Evolutionary conservation across 1,140 invertebrate genomes (phyloP).

Genomic region (Pseudomyrmex sp.): DNA sequence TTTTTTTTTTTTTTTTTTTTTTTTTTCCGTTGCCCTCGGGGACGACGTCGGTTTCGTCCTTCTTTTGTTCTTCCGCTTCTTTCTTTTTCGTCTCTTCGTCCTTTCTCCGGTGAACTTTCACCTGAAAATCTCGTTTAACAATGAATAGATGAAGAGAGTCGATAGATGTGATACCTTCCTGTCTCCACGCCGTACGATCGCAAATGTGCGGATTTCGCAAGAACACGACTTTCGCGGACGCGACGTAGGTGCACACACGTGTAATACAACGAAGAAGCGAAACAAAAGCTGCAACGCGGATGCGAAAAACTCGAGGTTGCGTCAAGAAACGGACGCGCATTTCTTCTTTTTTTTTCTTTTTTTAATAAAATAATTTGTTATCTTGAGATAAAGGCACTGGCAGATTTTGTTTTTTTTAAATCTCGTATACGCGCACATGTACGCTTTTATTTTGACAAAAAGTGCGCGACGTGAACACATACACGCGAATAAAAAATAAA

Average conservation of each 20-base stretch:
- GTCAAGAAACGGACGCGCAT: not conserved
- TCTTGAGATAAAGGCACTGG: not conserved
- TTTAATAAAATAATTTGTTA: not conserved
- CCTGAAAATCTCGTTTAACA: not conserved
- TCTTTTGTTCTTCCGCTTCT: constrained; percentile 23
- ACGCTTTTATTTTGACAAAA: not conserved
- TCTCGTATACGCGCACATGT: not conserved
- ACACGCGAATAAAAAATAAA: not conserved
- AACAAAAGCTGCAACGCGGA: constrained; percentile 35
- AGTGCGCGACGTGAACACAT: not conserved
- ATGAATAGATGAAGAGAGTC: constrained; percentile 15
- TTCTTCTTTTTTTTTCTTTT: not conserved
- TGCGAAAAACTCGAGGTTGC: constrained; percentile 23
- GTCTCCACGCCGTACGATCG: constrained; percentile 12
- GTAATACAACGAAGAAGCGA: not conserved
- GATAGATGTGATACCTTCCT: constrained; percentile 45
- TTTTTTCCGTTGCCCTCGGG: not conserved
- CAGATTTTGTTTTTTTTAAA: not conserved
- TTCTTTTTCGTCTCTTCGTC: not conserved
- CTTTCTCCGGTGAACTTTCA: constrained; percentile 54
- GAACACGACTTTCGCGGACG: constrained; percentile 39
- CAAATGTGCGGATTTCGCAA: constrained; percentile 36
- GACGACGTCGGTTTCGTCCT: not conserved
- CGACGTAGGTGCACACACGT: too few species aligned
- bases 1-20: not conserved